Evolutionary conservation across 2,113 vertebrate genomes (phyloP).

Genomic region (Ia io): DNA sequence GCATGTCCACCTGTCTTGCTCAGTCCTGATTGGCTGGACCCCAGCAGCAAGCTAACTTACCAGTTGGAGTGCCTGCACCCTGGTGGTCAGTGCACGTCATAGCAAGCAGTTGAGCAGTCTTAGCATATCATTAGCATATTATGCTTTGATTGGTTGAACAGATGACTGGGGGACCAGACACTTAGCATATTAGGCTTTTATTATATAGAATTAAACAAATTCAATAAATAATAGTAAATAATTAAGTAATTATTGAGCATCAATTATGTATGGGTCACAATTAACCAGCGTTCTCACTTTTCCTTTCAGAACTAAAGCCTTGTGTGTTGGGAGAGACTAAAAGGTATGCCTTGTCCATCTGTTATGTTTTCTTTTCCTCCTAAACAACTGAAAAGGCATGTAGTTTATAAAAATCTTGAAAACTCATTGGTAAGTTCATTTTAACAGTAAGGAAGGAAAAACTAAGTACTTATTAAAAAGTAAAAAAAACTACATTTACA

Average conservation of each 20-base stretch:
- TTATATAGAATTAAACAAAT: not conserved
- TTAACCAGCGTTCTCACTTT: not conserved
- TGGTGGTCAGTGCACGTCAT: too few species aligned
- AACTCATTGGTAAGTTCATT: not conserved
- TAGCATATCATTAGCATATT: too few species aligned
- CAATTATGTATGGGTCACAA: not conserved
- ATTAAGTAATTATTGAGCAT: not conserved
- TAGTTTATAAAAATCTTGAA: not conserved
- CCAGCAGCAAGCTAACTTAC: too few species aligned
- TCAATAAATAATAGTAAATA: not conserved
- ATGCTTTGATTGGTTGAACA: too few species aligned
- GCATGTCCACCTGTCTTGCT: too few species aligned
- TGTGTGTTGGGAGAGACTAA: not conserved
- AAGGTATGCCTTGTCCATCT: not conserved
- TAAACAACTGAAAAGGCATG: not conserved
- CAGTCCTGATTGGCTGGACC: too few species aligned
- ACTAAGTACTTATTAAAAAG: not conserved
- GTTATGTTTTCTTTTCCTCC: not conserved
- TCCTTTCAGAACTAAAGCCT: not conserved
- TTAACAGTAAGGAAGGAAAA: not conserved
- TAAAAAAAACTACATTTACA: not conserved
- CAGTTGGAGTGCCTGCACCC: too few species aligned
- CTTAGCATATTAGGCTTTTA: too few species aligned
- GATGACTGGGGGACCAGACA: too few species aligned
- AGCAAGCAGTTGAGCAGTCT: too few species aligned